phyloP scores from a whole-genome alignment of 2,888 invertebrate species.

The Escarpia spicata region DNA sequence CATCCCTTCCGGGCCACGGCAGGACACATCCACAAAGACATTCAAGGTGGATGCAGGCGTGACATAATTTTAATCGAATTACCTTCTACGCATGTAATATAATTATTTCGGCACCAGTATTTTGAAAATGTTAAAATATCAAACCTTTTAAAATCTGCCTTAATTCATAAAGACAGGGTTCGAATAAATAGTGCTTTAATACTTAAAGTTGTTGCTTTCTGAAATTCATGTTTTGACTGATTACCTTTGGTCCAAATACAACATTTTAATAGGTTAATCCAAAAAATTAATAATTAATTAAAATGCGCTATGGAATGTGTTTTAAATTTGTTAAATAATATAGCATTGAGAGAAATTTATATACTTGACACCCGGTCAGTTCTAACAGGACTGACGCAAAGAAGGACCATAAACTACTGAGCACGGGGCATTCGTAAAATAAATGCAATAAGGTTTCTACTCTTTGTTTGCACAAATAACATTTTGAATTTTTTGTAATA shows the following conservation, averaged over 20 bases:
- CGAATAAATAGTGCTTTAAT: not conserved
- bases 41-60: constrained; percentile 7
- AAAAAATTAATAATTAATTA: not conserved
- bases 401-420: not conserved
- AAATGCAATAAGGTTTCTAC: not conserved
- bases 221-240: not conserved
- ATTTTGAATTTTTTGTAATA: not conserved
- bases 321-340: not conserved
- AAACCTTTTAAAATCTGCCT: not conserved
- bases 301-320: not conserved
- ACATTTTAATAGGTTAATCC: not conserved
- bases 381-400: not conserved
- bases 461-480: not conserved
- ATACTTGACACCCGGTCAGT: not conserved
- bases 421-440: constrained; percentile 14
- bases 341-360: not conserved
- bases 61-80: not conserved
- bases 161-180: not conserved
- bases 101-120: not conserved
- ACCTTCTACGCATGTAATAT: not conserved
- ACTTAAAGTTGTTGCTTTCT: not conserved
- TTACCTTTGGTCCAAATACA: not conserved
- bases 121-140: not conserved
- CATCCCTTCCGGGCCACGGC: no score
- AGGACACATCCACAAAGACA: not conserved